These are phyloP conservation scores for Isoperla grammatica DNA, from an alignment of 2,888 invertebrate species.

Conservation along the genomic window DNA sequence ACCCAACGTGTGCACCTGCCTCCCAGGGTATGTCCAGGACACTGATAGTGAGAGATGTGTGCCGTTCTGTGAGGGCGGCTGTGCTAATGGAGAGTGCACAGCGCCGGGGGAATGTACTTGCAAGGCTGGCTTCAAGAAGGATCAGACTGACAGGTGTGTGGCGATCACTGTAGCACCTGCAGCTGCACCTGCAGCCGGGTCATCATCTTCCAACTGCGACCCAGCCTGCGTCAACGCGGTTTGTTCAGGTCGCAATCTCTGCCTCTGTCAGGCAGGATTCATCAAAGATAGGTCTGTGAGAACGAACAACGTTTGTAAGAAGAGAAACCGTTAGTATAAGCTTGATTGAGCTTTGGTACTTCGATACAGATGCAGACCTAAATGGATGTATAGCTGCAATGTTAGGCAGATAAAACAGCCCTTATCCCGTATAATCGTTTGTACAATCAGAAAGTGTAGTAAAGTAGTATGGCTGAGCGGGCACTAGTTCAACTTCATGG, in stretches of 20 bases:
- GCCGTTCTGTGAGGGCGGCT: constrained; percentile 34
- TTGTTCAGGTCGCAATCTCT: constrained; percentile 67
- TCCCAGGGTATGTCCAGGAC: constrained; percentile 44
- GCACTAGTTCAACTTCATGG: too few species aligned
- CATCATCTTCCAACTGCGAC: constrained; percentile 45
- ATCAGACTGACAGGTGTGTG: too few species aligned
- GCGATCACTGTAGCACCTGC: too few species aligned
- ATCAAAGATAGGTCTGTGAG: constrained; percentile 56
- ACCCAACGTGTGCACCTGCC: constrained; percentile 49
- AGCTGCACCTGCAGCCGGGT: neutral
- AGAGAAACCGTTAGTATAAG: neutral
- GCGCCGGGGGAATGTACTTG: constrained; percentile 44
- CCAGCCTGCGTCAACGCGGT: constrained; percentile 68
- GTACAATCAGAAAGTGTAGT: too few species aligned
- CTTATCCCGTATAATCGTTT: too few species aligned
- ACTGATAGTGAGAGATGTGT: constrained; percentile 34
- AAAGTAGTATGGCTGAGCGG: too few species aligned
- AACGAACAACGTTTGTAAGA: constrained; percentile 35
- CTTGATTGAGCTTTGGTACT: too few species aligned
- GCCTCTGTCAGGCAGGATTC: constrained; percentile 66
- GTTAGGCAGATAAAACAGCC: too few species aligned
- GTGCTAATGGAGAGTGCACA: constrained; percentile 43
- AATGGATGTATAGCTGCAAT: too few species aligned
- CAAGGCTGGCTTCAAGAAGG: constrained; percentile 43
- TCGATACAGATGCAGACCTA: too few species aligned